Base-by-base conservation (phyloP, 2,113 vertebrate genomes). In the Nesogale talazaci region DNA sequence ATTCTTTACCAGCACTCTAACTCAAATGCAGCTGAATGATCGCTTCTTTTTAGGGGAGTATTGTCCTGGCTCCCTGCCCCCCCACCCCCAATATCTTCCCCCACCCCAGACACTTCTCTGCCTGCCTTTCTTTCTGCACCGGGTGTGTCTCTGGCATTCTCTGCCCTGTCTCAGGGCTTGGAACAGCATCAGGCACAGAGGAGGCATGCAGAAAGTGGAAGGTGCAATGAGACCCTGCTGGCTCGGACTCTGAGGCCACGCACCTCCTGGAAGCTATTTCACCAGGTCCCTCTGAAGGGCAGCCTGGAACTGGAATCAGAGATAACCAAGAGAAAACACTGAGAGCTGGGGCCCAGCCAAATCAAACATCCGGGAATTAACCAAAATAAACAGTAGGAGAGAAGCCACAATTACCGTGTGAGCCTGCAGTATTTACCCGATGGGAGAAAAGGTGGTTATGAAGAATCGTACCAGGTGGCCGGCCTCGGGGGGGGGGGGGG, bases 301-400 rank as follows among this genome's bases (percentile, higher is more conserved):
- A 69, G 76, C 77, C 74, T 0, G 1, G 42, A 70, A 80, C 46
- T 3, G 4, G n/a, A 86, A 67, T 72, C 87, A 31, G 91, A 89
- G 87, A 40, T 17, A 63, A 85, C 77, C 72, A 1, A 84, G 89
- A 1, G 61, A 56, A 81, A 82, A 65, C 81, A 22, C 6, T 0
- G 19, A 2, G 72, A 69, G 40, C 61, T 83, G 84, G 89, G 84
- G 56, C 92, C 8, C 0, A 3, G 93, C 94, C 94, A 92, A 63
- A 65, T 56, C 92, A 89, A 89, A 95, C 92, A 94, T 94, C 93
- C 46, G 56, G 87, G 81, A 89, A 95, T 89, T 81, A 29, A 63
- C 65, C 77, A 84, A 92, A 86, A 92, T 56, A 92, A 94, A 92
- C 83, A 92, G 79, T 36, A 27, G 52, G 46, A n/a, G 75, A 90